Conservation (phyloP, 2,113 vertebrate genomes). For the Malurus elegans region DNA sequence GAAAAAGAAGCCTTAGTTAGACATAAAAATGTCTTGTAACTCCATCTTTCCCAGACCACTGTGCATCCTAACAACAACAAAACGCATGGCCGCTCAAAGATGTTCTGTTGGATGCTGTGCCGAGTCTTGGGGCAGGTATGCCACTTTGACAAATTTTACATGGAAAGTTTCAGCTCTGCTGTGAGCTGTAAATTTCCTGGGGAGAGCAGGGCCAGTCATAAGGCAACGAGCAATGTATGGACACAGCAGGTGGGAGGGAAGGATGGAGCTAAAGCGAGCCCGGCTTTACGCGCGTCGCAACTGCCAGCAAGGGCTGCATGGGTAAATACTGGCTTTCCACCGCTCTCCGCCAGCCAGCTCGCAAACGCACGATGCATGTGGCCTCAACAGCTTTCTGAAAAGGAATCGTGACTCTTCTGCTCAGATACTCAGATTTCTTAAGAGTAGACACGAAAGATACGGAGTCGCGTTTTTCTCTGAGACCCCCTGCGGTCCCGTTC, state of each 20-base stretch:
- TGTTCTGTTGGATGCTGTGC: background rate
- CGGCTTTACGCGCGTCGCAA: fast-evolving
- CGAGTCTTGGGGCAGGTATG: fast-evolving
- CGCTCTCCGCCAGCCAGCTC: background rate
- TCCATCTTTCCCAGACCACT: background rate
- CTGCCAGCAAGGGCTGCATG: background rate
- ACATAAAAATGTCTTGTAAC: background rate
- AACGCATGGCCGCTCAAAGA: background rate
- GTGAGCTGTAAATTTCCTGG: background rate
- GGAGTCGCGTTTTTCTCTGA: fast-evolving
- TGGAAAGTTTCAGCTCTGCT: background rate
- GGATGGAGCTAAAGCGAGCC: background rate
- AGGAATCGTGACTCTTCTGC: background rate
- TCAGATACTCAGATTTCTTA: background rate
- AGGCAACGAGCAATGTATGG: background rate
- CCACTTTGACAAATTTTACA: background rate
- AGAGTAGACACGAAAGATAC: fast-evolving
- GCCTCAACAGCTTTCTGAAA: background rate
- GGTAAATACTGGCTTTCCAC: background rate
- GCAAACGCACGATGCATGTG: background rate
- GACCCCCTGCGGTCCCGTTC: background rate
- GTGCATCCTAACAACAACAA: background rate
- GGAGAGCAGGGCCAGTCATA: background rate
- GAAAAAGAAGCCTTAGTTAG: background rate
- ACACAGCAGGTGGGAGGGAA: background rate